Base-by-base conservation (phyloP, 1,140 invertebrate species). In the Trachymyrmex cornetzi region DNA sequence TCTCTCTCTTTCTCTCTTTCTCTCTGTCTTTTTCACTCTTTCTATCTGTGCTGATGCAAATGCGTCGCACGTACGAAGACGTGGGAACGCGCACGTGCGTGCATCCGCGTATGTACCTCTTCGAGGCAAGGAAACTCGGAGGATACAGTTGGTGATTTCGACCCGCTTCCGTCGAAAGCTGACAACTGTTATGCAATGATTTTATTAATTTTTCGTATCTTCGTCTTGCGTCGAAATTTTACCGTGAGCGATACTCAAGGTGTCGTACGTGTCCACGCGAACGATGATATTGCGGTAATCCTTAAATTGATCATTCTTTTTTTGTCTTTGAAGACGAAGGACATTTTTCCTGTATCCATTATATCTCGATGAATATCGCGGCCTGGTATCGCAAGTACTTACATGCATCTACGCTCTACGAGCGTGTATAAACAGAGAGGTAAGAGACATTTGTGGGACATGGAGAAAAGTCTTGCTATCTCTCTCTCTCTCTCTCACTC, bases 361-460 rank as follows among this genome's bases (percentile, higher is more conserved):
- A 50, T 5, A 38, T 75, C 55, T 11, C 55, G 61, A 22, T 50
- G 61, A 77, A 22, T 85, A 85, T 72, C 53, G 55, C 57, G 50
- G 61, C n/a, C 55, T 57, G 77, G 67, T 63, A 48, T 38, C 66
- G 53, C 75, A 12, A 27, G 19, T 64, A 80, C n/a, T 71, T 44
- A 77, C 77, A 50, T 87, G 66, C 85, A 67, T 90, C 74, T 72
- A 84, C 71, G 81, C 53, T 77, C 53, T 53, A 89, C 72, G 69
- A 87, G 57, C 80, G 74, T 48, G 66, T 55, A 63, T 48, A 80
- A 88, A 59, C 87, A 24, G 80, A 82, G 75, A 88, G 84, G 81
- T 79, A 69, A 67, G 63, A 86, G 86, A 89, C 88, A 87, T 89
- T 89, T 71, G 80, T 87, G 87, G 80, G 85, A 87, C 85, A 88